A percentile compares a stretch with the other conserved stretches of the same genome.
phyloP scores from a whole-genome alignment of 2,888 invertebrate genomes.

The Pimpla rufipes region DNA sequence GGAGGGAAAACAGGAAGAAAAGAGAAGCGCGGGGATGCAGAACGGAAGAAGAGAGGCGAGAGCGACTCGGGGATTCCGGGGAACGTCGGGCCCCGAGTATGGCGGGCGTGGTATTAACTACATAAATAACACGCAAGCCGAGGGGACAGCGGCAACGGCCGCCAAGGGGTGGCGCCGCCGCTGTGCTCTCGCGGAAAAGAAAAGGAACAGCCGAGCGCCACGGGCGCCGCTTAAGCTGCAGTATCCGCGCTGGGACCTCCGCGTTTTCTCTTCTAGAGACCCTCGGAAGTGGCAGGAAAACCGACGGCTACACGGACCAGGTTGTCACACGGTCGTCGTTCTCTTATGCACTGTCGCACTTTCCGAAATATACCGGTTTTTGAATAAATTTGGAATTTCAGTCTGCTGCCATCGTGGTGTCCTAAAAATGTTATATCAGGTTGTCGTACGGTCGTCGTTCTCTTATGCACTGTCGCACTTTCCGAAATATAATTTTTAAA shows the following conservation, averaged over 20 bases:
- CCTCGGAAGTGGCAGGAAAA: not conserved
- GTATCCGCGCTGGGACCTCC: constrained; percentile 36
- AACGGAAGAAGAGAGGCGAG: constrained; percentile 62
- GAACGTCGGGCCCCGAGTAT: constrained; percentile 76
- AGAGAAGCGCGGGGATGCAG: constrained; percentile 56
- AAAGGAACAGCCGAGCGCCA: constrained; percentile 63
- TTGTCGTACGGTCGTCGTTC: no score
- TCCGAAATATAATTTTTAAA: not conserved
- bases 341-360: not conserved
- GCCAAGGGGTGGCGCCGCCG: constrained; percentile 29
- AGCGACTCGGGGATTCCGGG: constrained; percentile 74
- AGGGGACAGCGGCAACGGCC: constrained; percentile 52
- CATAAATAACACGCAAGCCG: constrained; percentile 79
- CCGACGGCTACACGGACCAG: not conserved
- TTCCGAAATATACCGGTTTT: not conserved
- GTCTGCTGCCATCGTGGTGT: not conserved
- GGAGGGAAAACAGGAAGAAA: constrained; percentile 40
- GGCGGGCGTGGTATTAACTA: constrained; percentile 81
- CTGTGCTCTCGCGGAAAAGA: constrained; percentile 56
- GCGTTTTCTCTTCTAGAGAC: constrained; percentile 34
- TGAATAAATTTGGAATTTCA: not conserved
- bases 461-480: no score
- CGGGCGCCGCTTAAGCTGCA: constrained; percentile 35
- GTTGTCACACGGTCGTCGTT: not conserved
- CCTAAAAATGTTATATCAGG: no score